Evolutionary conservation across 2,888 invertebrate genomes (phyloP), one percentile per base, ranked within the genome.

Genomic region (Cataglyphis altisquamis): DNA sequence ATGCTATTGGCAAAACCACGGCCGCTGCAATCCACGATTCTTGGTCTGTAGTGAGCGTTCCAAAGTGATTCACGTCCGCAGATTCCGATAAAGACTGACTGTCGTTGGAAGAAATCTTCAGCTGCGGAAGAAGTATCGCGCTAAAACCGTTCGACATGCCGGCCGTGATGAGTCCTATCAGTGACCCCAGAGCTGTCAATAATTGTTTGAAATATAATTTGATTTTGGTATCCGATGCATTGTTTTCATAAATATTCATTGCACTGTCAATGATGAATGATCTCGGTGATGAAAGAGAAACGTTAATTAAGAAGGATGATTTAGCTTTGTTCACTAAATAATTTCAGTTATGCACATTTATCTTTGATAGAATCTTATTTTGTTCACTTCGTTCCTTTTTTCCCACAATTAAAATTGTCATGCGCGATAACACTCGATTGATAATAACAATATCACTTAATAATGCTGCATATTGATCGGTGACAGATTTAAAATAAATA

Each of bases 131-230:
- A 48, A 97, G 92, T 36, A 97, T 95, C 0, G 96, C 96, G 1
- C 97, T 97, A 92, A 96, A 97, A 0, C 97, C 97, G 0, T 96
- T 96, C 0, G 96, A 96, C 91, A 97, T 95, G 0, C 97, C 97
- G 0, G 96, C 95, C 0, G 96, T 95, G 86, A 96, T 94, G 1
- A 96, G 96, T 55, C 96, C 93, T 52, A 96, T 92, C 72, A 96
- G 95, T 0, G 96, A 95, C 0, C 96, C 96, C 9, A 95, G 91
- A 4, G 96, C 95, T 48, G 96, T 96, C 70, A 96, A 90, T 18
- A 95, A 95, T 96, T 97, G 92, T 68, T 89, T 86, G 12, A 78
- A 25, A 52, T 89, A 83, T 32, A 88, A 86, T 81, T 86, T 90
- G 0, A 85, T 75, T 78, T 87, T 29, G 1, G 72, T 29, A 12